A percentile compares a stretch with the other conserved stretches of the same genome.
Evolutionary conservation across 2,888 invertebrate genomes (phyloP).

Genomic region (Petrophora chlorosata): DNA sequence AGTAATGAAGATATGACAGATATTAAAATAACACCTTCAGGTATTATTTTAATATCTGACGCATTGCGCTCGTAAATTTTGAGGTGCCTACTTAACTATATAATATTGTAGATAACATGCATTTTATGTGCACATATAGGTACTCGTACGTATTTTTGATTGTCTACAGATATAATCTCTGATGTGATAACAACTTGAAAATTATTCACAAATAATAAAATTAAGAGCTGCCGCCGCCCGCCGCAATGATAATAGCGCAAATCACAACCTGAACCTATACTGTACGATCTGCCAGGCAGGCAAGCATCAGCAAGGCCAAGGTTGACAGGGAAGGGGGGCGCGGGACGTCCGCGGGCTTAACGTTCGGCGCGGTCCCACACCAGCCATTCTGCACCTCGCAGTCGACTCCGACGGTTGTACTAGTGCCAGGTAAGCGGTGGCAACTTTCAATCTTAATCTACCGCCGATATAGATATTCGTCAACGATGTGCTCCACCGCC

Average conservation of each 20-base stretch:
- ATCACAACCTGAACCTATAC: slow-evolving; percentile 44
- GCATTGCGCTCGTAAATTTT: too few relatives aligned
- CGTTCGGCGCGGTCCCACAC: slow-evolving; percentile 77
- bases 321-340: slow-evolving; percentile 77
- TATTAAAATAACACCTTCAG: too few relatives aligned
- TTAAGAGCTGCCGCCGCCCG: slow-evolving; percentile 16
- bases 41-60: too few relatives aligned
- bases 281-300: slow-evolving; percentile 44
- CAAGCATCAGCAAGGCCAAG: slow-evolving; percentile 78
- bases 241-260: slow-evolving; percentile 41
- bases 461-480: slow-evolving; percentile 46
- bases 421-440: slow-evolving; percentile 82
- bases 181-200: neutral
- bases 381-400: slow-evolving; percentile 83
- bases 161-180: neutral
- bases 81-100: too few relatives aligned
- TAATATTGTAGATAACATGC: too few relatives aligned
- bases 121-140: too few relatives aligned
- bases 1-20: too few relatives aligned
- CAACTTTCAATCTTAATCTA: slow-evolving; percentile 58
- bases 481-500: slow-evolving; percentile 45
- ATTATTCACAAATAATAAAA: neutral
- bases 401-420: slow-evolving; percentile 83
- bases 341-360: slow-evolving; percentile 76
- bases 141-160: too few relatives aligned